Percentiles rank a stretch among this genome's conserved stretches.
phyloP scores from a whole-genome alignment of 2,888 invertebrate genomes.

The Lochmaea capreae region DNA sequence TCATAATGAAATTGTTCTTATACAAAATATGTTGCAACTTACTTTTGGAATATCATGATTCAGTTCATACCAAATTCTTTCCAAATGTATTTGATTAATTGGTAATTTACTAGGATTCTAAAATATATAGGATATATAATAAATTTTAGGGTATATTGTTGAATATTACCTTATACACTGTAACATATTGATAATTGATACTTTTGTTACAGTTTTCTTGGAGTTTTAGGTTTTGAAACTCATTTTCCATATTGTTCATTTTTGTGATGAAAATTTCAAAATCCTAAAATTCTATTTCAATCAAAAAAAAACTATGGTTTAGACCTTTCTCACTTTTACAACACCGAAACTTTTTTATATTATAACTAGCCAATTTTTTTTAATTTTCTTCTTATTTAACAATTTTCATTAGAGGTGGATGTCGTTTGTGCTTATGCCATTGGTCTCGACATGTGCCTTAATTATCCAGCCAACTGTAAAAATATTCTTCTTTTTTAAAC shows the following conservation, averaged over 20 bases:
- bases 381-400: neutral
- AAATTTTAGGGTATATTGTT: slow-evolving; percentile 26
- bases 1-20: neutral
- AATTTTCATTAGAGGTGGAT: too few relatives aligned
- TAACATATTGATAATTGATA: slow-evolving; percentile 47
- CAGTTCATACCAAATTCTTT: slow-evolving; percentile 52
- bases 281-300: neutral
- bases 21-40: slow-evolving; percentile 40
- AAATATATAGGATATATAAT: slow-evolving; percentile 49
- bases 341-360: neutral
- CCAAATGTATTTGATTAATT: slow-evolving; percentile 65
- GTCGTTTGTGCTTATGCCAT: too few relatives aligned
- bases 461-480: too few relatives aligned
- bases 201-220: slow-evolving; percentile 31
- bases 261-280: neutral
- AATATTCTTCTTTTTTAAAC: too few relatives aligned
- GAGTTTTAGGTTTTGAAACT: slow-evolving; percentile 37
- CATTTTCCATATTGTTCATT: slow-evolving; percentile 17
- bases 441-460: too few relatives aligned
- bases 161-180: slow-evolving; percentile 53
- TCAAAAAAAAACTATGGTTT: neutral
- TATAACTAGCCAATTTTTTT: neutral
- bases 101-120: slow-evolving; percentile 73
- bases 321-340: neutral
- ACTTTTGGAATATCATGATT: slow-evolving; percentile 52